Base-by-base conservation (phyloP, 1,140 invertebrate species). In the Lasioglossum albipes region DNA sequence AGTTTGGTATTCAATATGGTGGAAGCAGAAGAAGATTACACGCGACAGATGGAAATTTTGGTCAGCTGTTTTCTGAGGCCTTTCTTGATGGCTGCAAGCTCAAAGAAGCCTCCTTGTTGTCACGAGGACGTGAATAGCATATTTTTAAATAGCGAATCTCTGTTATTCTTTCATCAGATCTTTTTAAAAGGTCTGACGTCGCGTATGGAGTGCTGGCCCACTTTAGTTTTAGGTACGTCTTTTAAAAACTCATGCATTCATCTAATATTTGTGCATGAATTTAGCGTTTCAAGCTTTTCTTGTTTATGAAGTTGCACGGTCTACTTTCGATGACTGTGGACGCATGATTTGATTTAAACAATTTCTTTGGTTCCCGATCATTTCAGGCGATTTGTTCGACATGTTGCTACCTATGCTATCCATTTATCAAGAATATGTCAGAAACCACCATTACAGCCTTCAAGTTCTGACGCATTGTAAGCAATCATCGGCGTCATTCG, bases 121-220 rank as follows among this genome's bases (percentile, higher is more conserved):
- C 98, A 99, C 90, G 98, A 99, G 91, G 98, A 99, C 89, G 97
- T 99, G 71, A 98, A 98, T 92, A 98, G 97, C 52, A 98, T 99
- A 86, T 99, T 98, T 93, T 94, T 99, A 49, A 99, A 99, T 93
- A 97, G 97, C 89, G 98, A 99, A 93, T 98, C 98, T 0, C 95
- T 99, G 65, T 94, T 99, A 84, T 99, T 99, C 93, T 94, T 99
- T 2, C 98, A 99, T 94, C 98, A 99, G 93, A 98, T 99, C 82
- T 99, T 98, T 92, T 94, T 98, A 83, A 98, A 99, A 93, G 98
- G 98, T n/a, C 94, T 98, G 5, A 97, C 97, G 6, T 97, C 97
- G 6, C 94, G 97, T 77, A 96, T 99, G 95, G 97, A 98, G 92
- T 97, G 96, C 81, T 99, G 98, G 98, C 98, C 98, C 36, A 98